Conservation (phyloP, 2,888 invertebrate genomes). For the Diarsia mendica region DNA sequence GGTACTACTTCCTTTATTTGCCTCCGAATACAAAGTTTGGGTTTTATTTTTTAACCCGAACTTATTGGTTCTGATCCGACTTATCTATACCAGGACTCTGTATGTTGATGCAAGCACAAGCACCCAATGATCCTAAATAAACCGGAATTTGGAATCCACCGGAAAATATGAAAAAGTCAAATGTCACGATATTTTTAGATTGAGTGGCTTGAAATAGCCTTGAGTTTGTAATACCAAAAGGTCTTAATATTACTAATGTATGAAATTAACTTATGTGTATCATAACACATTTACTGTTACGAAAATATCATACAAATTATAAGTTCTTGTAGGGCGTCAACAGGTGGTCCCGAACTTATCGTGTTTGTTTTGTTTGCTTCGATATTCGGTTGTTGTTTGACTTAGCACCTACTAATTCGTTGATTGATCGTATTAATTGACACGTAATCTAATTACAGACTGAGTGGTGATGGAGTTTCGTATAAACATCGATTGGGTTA, state of each 20-base stretch:
- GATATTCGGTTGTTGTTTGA: slow-evolving; percentile 45
- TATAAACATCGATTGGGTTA: slow-evolving; percentile 39
- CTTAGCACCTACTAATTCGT: slow-evolving; percentile 51
- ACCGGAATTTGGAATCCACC: background rate
- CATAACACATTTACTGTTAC: background rate
- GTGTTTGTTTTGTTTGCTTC: background rate
- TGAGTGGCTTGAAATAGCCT: background rate
- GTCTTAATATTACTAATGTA: background rate
- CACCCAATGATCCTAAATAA: background rate
- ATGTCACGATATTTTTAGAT: slow-evolving; percentile 6
- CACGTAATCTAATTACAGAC: slow-evolving; percentile 41
- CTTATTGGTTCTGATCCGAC: background rate
- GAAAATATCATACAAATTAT: slow-evolving; percentile 21
- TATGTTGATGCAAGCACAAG: background rate
- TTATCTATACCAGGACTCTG: background rate
- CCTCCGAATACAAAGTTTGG: no score
- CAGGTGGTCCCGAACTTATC: slow-evolving; percentile 52
- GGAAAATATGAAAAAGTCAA: background rate
- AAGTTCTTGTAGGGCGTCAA: slow-evolving; percentile 41
- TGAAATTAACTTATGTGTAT: background rate
- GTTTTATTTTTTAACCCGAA: no score
- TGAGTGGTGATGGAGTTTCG: slow-evolving; percentile 32
- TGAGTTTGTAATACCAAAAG: background rate
- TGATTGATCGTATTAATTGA: slow-evolving; percentile 63
- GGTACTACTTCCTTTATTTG: no score